Conservation (phyloP, 64 coral and sea anemone genomes). For the Stylophora pistillata region DNA sequence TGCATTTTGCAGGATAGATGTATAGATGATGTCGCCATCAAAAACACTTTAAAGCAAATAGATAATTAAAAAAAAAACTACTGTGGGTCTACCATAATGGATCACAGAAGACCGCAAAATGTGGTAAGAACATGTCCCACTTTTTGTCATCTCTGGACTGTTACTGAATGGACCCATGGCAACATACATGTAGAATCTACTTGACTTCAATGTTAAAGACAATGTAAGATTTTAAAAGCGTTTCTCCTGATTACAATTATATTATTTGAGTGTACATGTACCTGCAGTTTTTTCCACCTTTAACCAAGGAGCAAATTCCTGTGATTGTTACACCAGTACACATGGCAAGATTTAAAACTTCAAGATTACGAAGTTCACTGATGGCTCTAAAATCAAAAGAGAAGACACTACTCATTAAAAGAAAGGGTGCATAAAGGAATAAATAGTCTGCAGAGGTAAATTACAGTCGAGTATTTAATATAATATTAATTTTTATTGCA, state of each 20-base stretch:
- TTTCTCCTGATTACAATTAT: not conserved
- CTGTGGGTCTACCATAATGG: no score
- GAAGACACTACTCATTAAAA: not conserved
- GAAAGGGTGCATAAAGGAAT: no score
- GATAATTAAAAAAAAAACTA: no score
- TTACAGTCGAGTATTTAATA: no score
- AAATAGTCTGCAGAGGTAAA: no score
- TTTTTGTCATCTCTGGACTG: no score
- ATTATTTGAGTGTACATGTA: not conserved
- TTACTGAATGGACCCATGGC: not conserved
- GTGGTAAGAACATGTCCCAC: no score
- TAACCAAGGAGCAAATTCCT: constrained; percentile 72
- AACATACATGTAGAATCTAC: not conserved
- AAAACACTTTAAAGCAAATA: no score
- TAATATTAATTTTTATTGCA: no score
- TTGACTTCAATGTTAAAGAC: not conserved
- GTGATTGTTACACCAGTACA: constrained; percentile 75
- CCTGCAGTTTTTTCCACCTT: constrained; percentile 74
- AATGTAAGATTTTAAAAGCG: not conserved
- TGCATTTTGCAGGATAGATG: no score
- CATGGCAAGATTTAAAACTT: constrained; percentile 87
- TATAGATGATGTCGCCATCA: no score
- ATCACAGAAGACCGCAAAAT: no score
- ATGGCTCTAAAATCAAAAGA: constrained; percentile 60
- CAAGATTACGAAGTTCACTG: constrained; percentile 61